phyloP scores from a whole-genome alignment of 2,888 invertebrate genomes.

The Nycteola revayana region DNA sequence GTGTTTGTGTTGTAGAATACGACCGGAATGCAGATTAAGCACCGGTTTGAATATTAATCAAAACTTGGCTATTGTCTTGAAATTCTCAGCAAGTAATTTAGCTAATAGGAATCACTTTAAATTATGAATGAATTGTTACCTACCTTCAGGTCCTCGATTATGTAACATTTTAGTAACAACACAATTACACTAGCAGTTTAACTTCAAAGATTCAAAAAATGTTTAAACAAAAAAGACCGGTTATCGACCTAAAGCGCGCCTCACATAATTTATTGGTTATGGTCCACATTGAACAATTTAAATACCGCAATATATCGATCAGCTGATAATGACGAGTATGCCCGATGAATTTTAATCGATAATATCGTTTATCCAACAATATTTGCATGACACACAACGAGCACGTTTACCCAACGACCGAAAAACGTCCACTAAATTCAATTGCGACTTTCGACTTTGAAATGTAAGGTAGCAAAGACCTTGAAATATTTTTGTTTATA shows the following conservation, averaged over 20 bases:
- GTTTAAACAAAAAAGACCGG: too few species aligned
- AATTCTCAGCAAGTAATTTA: too few species aligned
- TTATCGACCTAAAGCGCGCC: constrained; percentile 34
- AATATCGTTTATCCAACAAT: constrained; percentile 31
- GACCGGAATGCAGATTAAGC: not conserved
- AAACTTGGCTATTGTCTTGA: too few species aligned
- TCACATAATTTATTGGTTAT: constrained; percentile 45
- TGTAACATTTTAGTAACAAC: too few species aligned
- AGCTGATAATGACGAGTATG: constrained; percentile 36
- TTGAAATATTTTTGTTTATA: constrained; percentile 78
- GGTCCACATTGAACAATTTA: constrained; percentile 30
- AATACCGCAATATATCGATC: constrained; percentile 42
- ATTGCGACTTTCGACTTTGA: constrained; percentile 36
- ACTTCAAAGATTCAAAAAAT: too few species aligned
- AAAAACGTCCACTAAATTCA: constrained; percentile 59
- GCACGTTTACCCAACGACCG: constrained; percentile 49
- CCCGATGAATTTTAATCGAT: constrained; percentile 55
- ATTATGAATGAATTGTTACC: too few species aligned
- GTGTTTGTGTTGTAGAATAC: not conserved
- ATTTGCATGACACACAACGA: constrained; percentile 17
- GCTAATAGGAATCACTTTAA: too few species aligned
- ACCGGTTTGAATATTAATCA: not conserved
- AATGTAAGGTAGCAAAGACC: constrained; percentile 60
- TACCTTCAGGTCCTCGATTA: too few species aligned
- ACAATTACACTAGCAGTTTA: too few species aligned